Evolutionary conservation across 2,797 vertebrate genomes (phyloP).

Genomic region (Syngnathus rostellatus): DNA sequence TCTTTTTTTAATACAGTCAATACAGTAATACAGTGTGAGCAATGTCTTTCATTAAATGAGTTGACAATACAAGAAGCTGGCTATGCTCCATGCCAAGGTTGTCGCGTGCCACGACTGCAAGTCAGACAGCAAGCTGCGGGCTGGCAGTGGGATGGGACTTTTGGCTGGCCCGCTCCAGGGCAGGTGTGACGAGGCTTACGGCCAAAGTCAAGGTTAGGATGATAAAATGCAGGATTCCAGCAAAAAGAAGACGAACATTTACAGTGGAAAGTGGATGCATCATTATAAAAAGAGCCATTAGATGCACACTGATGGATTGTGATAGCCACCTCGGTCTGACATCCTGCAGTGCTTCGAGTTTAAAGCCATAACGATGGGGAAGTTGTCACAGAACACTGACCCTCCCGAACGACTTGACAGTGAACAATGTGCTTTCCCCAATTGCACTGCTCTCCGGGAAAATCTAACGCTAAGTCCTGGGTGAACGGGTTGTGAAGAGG

Average conservation of each 20-base stretch:
- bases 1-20: constrained; percentile 4
- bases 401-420: constrained; percentile 39
- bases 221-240: constrained; percentile 22
- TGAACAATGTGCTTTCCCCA: constrained; percentile 14
- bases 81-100: constrained; percentile 59
- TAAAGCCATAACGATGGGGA: constrained; percentile 47
- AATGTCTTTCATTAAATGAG: constrained; percentile 25
- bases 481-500: not conserved
- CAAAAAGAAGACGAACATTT: not conserved
- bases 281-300: constrained; percentile 23
- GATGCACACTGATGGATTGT: constrained; percentile 33
- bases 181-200: constrained; percentile 51
- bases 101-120: constrained; percentile 47
- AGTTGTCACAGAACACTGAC: constrained; percentile 51
- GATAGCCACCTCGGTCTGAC: constrained; percentile 18
- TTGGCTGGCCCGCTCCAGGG: constrained; percentile 37
- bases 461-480: constrained; percentile 7
- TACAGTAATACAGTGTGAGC: constrained; percentile 5
- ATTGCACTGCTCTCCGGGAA: constrained; percentile 15
- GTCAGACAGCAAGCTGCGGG: constrained; percentile 42
- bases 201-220: constrained; percentile 53
- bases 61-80: constrained; percentile 11
- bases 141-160: constrained; percentile 15
- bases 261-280: constrained; percentile 5
- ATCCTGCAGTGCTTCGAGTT: constrained; percentile 27